Evolutionary conservation across 2,888 invertebrate species (phyloP).

Genomic region (Biston betularia): DNA sequence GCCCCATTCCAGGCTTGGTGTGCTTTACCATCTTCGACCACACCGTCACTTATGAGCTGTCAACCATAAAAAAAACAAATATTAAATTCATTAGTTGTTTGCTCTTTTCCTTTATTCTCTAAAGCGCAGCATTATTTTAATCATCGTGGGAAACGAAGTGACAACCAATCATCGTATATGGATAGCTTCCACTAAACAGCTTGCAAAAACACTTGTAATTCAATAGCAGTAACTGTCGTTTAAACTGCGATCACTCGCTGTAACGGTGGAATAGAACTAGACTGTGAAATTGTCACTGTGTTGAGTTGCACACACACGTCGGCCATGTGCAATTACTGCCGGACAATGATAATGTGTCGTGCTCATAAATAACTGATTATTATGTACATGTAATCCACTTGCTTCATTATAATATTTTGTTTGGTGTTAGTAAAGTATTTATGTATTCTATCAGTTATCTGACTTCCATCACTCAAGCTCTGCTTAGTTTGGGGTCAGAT

Average conservation of each 20-base stretch:
- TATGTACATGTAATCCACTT: no score
- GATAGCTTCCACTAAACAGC: constrained; percentile 3
- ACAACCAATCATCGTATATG: constrained; percentile 8
- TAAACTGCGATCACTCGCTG: constrained; percentile 5
- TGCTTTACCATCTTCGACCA: no score
- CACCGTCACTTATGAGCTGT: no score
- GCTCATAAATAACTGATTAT: no score
- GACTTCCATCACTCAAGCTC: no score
- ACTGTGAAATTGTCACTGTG: constrained; percentile 25
- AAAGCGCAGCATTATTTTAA: constrained; percentile 4
- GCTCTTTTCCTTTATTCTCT: background rate
- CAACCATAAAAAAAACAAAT: no score
- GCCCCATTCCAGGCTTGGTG: no score
- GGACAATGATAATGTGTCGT: background rate
- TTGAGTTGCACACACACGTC: constrained; percentile 2
- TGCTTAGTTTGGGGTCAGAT: no score
- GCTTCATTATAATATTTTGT: no score
- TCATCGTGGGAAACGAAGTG: constrained; percentile 19
- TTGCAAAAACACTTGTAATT: constrained; percentile 20
- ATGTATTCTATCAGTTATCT: no score
- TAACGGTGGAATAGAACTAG: constrained; percentile 20
- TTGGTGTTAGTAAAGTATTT: no score
- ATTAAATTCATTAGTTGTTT: no score
- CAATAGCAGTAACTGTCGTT: constrained; percentile 8
- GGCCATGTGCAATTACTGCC: constrained; percentile 9